Percentiles rank a stretch among this genome's conserved stretches.
Evolutionary conservation across 2,797 vertebrate species (phyloP).

Genomic region (Urocyon cinereoargenteus): DNA sequence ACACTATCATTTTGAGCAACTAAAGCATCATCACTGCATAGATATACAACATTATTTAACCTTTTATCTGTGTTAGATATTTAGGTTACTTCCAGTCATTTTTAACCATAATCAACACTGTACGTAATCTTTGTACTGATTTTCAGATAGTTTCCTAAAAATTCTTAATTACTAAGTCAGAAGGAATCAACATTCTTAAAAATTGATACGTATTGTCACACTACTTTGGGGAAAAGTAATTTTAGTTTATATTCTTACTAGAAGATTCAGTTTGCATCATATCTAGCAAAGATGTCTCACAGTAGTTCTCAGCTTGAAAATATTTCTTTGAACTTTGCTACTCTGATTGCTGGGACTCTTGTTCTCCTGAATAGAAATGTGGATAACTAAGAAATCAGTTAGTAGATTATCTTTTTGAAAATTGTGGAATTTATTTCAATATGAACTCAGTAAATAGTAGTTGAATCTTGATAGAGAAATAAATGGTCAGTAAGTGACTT

Average conservation of each 20-base stretch:
- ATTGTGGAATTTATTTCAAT: conserved; percentile 30
- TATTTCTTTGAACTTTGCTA: conserved; percentile 50
- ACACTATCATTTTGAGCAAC: conserved; percentile 39
- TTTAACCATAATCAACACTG: neutral
- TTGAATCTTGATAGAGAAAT: conserved; percentile 56
- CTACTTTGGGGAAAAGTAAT: conserved; percentile 52
- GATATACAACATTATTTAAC: neutral
- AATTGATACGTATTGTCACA: conserved; percentile 34
- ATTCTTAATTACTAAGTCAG: conserved; percentile 36
- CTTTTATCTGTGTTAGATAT: conserved; percentile 41
- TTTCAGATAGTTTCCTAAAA: conserved; percentile 53
- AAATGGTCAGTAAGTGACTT: conserved; percentile 5
- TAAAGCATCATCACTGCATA: neutral
- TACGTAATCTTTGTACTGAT: conserved; percentile 22
- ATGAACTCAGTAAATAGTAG: conserved; percentile 28
- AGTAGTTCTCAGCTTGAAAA: conserved; percentile 40
- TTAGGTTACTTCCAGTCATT: conserved; percentile 46
- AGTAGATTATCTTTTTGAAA: conserved; percentile 47
- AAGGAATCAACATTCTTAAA: conserved; percentile 60
- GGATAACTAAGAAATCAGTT: conserved; percentile 53
- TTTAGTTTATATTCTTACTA: conserved; percentile 45
- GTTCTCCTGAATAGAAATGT: conserved; percentile 29
- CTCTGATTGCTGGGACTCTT: conserved; percentile 4
- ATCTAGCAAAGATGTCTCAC: neutral
- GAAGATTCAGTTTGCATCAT: conserved; percentile 29